Evolutionary conservation across 2,113 vertebrate genomes (phyloP), one percentile per base, ranked within the genome.

Genomic region (Dunckerocampus dactyliophorus): DNA sequence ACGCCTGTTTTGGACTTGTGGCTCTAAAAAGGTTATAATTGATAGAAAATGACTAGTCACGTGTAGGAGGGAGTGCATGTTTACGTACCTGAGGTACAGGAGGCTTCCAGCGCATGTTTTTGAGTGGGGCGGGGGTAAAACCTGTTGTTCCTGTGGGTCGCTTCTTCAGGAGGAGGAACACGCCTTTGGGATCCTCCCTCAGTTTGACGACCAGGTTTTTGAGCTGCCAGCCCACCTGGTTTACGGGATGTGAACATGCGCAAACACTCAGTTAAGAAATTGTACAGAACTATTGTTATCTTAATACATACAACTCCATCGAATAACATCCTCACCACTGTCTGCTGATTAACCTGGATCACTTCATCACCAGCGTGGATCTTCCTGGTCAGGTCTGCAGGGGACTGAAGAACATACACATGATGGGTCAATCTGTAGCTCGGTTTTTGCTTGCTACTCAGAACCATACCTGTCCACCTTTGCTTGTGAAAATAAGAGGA

Each of bases 341-440:
- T 99, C 72, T 98, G 96, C 11, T 63, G 88, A 75, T 98, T 98
- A 65, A 98, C 97, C 74, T 98, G 97, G 68, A 99, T 96, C 81
- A 98, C 97, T 79, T 99, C 97, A 59, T 99, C 97, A 1, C 97
- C 96, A 28, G 95, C 95, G 1, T 99, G 97, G 82, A 99, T 98
- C 88, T 94, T 96, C 78, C 93, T 91, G 19, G 91, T 94, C 65
- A 90, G 81, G 87, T 99, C 97, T 61, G 97, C 97, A 28, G 96
- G 93, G 43, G 97, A 99, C 97, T 99, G 19, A 50, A 77, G 6
- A 82, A 46, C 48, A 65, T 61, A 83, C 13, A 57, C 1, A 14
- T 4, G 15, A 48, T 11, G 47, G 50, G 50, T 52, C 6, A 17
- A 16, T 28, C 3, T 52, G 50, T 24, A 24, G 22, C 22, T 50